phyloP scores from a whole-genome alignment of 2,113 vertebrate species.

The Solea senegalensis region DNA sequence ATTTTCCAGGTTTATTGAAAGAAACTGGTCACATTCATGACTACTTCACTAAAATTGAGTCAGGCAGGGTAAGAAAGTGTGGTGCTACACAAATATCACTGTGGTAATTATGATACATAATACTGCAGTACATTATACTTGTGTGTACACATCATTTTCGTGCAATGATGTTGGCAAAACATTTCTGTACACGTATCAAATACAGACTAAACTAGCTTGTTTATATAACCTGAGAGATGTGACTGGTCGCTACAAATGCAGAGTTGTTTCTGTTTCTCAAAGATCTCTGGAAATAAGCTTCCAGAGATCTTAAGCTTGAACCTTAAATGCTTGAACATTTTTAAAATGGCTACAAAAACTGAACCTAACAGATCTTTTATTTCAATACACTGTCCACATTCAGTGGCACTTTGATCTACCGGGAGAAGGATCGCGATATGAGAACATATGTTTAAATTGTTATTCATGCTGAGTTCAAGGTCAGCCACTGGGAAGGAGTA shows the following conservation, averaged over 20 bases:
- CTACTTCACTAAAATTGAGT: background rate
- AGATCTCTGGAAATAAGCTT: background rate
- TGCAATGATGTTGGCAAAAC: background rate
- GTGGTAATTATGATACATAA: background rate
- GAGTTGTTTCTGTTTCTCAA: background rate
- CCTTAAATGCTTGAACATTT: background rate
- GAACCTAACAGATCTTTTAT: background rate
- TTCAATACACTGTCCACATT: constrained; percentile 5
- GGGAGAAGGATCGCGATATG: constrained; percentile 1
- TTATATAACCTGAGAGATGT: background rate
- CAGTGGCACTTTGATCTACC: constrained; percentile 40
- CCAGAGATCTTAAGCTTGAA: background rate
- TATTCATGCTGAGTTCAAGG: constrained; percentile 42
- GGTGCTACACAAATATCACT: background rate
- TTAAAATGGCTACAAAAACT: background rate
- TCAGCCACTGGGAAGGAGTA: constrained; percentile 46
- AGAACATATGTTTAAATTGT: constrained; percentile 41
- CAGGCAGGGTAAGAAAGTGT: background rate
- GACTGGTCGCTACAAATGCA: background rate
- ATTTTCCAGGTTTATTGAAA: background rate
- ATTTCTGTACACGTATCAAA: background rate
- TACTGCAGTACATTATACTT: background rate
- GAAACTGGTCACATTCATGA: background rate
- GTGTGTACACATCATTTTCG: background rate
- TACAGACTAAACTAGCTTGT: background rate